These are phyloP conservation scores for Leptodirus hochenwartii DNA, from an alignment of 2,888 invertebrate genomes.

Conservation along the genomic window DNA sequence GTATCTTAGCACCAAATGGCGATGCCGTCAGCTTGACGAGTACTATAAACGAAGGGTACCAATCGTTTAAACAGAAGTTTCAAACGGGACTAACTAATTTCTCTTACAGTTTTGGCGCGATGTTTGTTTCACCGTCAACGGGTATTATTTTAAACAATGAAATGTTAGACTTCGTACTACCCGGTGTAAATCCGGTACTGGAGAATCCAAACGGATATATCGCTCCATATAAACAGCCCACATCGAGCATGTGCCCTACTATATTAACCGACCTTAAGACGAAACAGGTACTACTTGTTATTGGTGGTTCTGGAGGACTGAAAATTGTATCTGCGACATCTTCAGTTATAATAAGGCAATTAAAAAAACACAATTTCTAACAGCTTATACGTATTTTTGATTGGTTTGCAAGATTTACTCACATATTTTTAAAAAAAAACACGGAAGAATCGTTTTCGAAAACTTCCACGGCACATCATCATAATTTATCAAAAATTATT, in stretches of 20 bases:
- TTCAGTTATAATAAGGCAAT: conserved; percentile 41
- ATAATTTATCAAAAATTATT: too few relatives aligned
- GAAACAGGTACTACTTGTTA: conserved; percentile 36
- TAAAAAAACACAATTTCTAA: conserved; percentile 41
- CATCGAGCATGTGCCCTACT: conserved; percentile 76
- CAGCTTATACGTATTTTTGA: too few relatives aligned
- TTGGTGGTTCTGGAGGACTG: conserved; percentile 75
- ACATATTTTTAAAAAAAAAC: too few relatives aligned
- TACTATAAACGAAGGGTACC: conserved; percentile 75
- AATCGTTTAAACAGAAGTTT: conserved; percentile 22
- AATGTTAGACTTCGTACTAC: conserved; percentile 72
- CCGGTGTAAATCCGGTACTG: conserved; percentile 40
- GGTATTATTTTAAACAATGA: conserved; percentile 68
- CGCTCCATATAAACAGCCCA: conserved; percentile 56
- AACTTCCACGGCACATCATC: too few relatives aligned
- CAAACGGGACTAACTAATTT: conserved; percentile 7
- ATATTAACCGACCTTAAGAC: conserved; percentile 41
- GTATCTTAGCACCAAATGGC: conserved; percentile 66
- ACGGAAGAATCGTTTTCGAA: too few relatives aligned
- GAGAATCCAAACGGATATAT: conserved; percentile 68
- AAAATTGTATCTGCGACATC: conserved; percentile 67
- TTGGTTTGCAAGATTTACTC: too few relatives aligned
- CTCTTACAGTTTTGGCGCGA: conserved; percentile 52
- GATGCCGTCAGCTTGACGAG: conserved; percentile 82
- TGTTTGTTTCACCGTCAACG: conserved; percentile 47